A percentile compares a stretch with the other conserved stretches of the same genome.
Evolutionary conservation across 2,113 vertebrate genomes (phyloP).

Genomic region (Orthochromis malagaraziensis): DNA sequence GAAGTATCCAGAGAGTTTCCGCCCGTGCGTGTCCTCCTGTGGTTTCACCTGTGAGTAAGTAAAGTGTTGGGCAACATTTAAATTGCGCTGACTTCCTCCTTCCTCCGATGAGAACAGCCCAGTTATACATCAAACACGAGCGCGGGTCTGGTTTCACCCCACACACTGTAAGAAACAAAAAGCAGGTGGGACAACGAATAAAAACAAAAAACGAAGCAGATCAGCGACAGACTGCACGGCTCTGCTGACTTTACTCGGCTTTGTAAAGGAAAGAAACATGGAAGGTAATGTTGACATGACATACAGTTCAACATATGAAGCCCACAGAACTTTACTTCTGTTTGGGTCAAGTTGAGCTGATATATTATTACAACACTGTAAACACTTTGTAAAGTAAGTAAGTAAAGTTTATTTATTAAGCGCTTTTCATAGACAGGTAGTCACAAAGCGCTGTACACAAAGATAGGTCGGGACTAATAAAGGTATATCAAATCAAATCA

Average conservation of each 20-base stretch:
- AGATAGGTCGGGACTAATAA: not conserved
- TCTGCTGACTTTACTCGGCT: not conserved
- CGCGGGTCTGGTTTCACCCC: not conserved
- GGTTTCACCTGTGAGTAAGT: slow-evolving; percentile 10
- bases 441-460: not conserved
- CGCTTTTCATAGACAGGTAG: not conserved
- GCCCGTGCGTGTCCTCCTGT: not conserved
- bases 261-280: not conserved
- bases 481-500: too few relatives aligned
- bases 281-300: not conserved
- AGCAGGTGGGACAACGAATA: not conserved
- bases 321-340: not conserved
- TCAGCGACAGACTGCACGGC: not conserved
- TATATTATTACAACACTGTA: not conserved
- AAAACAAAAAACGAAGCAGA: not conserved
- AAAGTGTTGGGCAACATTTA: not conserved
- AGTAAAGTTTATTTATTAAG: not conserved
- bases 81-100: slow-evolving; percentile 27
- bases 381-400: not conserved
- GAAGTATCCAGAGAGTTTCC: not conserved
- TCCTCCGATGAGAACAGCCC: slow-evolving; percentile 27
- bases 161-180: not conserved
- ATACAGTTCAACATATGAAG: not conserved
- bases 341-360: not conserved
- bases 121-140: slow-evolving; percentile 67